These are phyloP conservation scores for Otus sunia DNA, from an alignment of 2,113 vertebrate genomes.

Conservation along the genomic window DNA sequence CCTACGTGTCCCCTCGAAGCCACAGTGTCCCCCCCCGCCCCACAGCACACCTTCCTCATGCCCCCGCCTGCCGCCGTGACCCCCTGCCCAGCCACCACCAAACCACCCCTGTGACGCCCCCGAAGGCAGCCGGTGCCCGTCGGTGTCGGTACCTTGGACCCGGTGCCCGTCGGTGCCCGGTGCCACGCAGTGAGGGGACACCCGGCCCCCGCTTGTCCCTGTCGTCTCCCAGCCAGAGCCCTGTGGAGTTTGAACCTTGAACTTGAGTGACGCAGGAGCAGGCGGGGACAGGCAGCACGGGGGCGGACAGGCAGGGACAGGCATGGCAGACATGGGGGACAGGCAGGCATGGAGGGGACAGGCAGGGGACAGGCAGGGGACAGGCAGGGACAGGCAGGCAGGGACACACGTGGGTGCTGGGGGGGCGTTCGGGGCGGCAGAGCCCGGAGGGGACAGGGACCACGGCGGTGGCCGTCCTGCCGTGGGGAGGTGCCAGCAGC, in stretches of 20 bases:
- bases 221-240: accelerated
- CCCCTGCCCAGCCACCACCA: accelerated
- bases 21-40: too few relatives aligned
- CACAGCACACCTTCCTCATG: accelerated
- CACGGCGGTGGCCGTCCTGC: background rate
- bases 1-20: accelerated
- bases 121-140: accelerated
- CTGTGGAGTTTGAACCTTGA: constrained; percentile 32
- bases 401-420: background rate
- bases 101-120: accelerated
- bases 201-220: accelerated
- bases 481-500: background rate
- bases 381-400: background rate
- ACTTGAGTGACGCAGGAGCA: background rate
- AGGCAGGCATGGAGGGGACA: background rate
- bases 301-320: background rate
- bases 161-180: background rate
- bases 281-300: background rate
- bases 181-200: accelerated
- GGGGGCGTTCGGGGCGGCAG: background rate
- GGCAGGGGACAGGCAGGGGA: background rate
- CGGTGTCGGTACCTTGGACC: background rate
- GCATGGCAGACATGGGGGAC: background rate
- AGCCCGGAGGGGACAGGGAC: background rate
- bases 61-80: accelerated